Conservation (phyloP, 2,888 invertebrate species). For the Oscheius sp. region DNA sequence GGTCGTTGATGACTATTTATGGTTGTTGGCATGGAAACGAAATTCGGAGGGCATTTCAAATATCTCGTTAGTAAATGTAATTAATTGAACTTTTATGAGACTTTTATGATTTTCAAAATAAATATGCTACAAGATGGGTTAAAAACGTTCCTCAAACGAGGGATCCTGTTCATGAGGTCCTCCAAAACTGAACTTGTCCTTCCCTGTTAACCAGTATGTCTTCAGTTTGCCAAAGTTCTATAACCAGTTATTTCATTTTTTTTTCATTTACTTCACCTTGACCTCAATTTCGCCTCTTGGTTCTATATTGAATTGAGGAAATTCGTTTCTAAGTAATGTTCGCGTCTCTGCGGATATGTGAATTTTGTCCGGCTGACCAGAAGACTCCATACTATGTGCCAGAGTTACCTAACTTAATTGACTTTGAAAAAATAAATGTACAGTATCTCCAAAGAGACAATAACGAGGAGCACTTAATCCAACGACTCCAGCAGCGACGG, state of each 20-base stretch:
- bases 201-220: conserved; percentile 56
- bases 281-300: conserved; percentile 39
- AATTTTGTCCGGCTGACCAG: conserved; percentile 53
- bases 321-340: conserved; percentile 37
- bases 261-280: conserved; percentile 25
- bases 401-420: conserved; percentile 42
- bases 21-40: conserved; percentile 11
- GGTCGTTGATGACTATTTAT: not conserved
- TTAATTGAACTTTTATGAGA: not conserved
- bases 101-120: not conserved
- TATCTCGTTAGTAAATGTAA: not conserved
- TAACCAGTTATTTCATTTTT: not conserved
- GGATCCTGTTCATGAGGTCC: not conserved
- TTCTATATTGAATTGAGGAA: conserved; percentile 45
- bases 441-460: conserved; percentile 59
- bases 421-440: conserved; percentile 2
- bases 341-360: conserved; percentile 51
- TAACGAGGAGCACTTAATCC: conserved; percentile 50
- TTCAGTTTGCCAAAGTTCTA: conserved; percentile 59
- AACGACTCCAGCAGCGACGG: conserved; percentile 53
- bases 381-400: conserved; percentile 50
- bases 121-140: not conserved
- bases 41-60: not conserved
- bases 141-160: not conserved
- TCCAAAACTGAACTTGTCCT: conserved; percentile 32